A percentile compares a stretch with the other conserved stretches of the same genome.
Conservation (phyloP, 2,888 invertebrate species). For the Habroteleia sp. region DNA sequence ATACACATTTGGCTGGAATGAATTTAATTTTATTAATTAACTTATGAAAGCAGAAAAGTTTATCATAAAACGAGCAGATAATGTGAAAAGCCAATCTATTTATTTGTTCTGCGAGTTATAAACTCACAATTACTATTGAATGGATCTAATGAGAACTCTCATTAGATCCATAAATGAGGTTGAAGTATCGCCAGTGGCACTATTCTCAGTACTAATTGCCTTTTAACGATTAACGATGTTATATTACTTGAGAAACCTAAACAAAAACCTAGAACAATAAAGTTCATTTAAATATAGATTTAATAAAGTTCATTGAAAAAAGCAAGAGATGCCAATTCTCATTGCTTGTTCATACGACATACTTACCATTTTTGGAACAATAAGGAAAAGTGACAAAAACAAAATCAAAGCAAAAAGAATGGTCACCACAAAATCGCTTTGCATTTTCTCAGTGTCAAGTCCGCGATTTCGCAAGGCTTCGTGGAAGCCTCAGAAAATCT, state of each 20-base stretch:
- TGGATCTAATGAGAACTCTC: too few relatives aligned
- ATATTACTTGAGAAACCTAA: conserved; percentile 35
- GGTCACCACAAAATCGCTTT: too few relatives aligned
- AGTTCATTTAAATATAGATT: too few relatives aligned
- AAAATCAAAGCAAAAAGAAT: too few relatives aligned
- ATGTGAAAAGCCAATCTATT: too few relatives aligned
- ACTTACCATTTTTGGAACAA: conserved; percentile 35
- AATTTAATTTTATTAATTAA: too few relatives aligned
- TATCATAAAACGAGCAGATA: too few relatives aligned
- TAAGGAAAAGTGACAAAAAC: conserved; percentile 3
- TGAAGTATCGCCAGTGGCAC: conserved; percentile 20
- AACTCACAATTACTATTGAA: too few relatives aligned
- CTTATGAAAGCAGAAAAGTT: too few relatives aligned
- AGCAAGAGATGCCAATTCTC: background rate
- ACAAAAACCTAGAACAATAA: conserved; percentile 31
- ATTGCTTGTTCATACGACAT: background rate
- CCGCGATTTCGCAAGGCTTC: conserved; percentile 34
- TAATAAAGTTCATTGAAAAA: conserved; percentile 4
- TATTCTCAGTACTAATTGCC: conserved; percentile 33
- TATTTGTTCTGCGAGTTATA: too few relatives aligned
- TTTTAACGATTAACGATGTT: conserved; percentile 14
- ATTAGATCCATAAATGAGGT: conserved; percentile 9
- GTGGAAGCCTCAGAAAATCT: conserved; percentile 32
- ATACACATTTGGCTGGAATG: too few relatives aligned
- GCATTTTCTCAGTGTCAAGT: conserved; percentile 29